phyloP scores from a whole-genome alignment of 92 coral and sea anemone species.

The Parazoanthus swiftii region DNA sequence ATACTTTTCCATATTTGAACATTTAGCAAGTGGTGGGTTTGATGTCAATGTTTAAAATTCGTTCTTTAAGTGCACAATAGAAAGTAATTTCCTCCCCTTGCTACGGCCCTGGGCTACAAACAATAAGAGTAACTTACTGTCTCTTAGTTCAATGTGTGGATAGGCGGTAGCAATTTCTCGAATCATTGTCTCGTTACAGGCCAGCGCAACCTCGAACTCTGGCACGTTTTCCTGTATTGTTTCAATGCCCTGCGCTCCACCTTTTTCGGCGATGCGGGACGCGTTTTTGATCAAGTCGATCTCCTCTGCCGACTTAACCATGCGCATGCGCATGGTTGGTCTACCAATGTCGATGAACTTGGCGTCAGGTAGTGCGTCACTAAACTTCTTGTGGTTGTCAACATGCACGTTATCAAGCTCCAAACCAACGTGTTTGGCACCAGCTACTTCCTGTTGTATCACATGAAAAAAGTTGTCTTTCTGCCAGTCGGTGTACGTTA shows the following conservation, averaged over 20 bases:
- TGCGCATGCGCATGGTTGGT: conserved; percentile 44
- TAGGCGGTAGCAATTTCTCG: conserved; percentile 20
- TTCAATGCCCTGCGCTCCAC: conserved; percentile 25
- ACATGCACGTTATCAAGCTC: conserved; percentile 29
- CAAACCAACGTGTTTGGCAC: conserved; percentile 5
- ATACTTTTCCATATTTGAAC: too few relatives aligned
- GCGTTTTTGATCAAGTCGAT: conserved; percentile 35
- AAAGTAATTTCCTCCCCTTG: too few relatives aligned
- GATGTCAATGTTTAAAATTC: too few relatives aligned
- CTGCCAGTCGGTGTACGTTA: conserved; percentile 42
- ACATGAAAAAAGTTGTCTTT: conserved; percentile 41
- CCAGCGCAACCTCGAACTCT: conserved; percentile 36
- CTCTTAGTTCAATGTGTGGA: conserved; percentile 41
- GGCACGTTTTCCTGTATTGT: conserved; percentile 19
- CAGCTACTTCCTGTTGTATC: conserved; percentile 38
- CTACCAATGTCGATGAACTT: conserved; percentile 30
- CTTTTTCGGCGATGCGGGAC: conserved; percentile 43
- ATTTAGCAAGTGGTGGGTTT: too few relatives aligned
- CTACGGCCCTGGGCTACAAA: neutral
- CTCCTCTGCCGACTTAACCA: conserved; percentile 50
- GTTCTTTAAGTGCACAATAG: too few relatives aligned
- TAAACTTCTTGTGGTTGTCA: neutral
- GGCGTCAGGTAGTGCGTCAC: conserved; percentile 22
- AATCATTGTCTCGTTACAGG: conserved; percentile 32
- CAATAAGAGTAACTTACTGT: conserved; percentile 27